A percentile compares a stretch with the other conserved stretches of the same genome.
These are phyloP conservation scores for Leguminivora glycinivorella DNA, from an alignment of 1,140 invertebrate species.

Conservation along the genomic window DNA sequence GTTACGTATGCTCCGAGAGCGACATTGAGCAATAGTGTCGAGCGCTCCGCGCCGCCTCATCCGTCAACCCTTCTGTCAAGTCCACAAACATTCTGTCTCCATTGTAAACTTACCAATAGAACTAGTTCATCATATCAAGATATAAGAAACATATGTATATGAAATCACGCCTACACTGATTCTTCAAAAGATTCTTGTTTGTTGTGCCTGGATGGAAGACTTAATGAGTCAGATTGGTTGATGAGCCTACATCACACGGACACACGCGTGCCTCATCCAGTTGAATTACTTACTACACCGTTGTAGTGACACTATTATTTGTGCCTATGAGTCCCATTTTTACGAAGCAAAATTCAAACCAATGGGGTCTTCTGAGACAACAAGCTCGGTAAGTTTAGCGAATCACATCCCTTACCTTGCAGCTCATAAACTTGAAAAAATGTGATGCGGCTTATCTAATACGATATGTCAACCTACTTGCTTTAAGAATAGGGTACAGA, in stretches of 20 bases:
- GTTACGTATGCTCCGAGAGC: conserved; percentile 56
- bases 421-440: conserved; percentile 46
- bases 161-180: background rate
- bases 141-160: background rate
- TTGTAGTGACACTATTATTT: no score
- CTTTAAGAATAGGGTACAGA: background rate
- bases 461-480: conserved; percentile 15
- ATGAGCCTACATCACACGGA: no score
- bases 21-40: conserved; percentile 64
- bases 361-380: no score
- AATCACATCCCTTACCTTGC: conserved; percentile 30
- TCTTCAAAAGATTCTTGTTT: no score
- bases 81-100: background rate
- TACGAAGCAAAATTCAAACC: no score
- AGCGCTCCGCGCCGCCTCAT: conserved; percentile 48
- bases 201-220: no score
- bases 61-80: conserved; percentile 43
- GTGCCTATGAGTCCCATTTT: no score
- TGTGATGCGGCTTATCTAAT: conserved; percentile 38
- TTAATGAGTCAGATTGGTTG: no score
- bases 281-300: no score
- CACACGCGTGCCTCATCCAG: no score
- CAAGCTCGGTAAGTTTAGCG: background rate
- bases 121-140: background rate
- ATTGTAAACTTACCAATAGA: background rate